These are phyloP conservation scores for Nymphalis io DNA, from an alignment of 1,140 invertebrate genomes.

Conservation along the genomic window DNA sequence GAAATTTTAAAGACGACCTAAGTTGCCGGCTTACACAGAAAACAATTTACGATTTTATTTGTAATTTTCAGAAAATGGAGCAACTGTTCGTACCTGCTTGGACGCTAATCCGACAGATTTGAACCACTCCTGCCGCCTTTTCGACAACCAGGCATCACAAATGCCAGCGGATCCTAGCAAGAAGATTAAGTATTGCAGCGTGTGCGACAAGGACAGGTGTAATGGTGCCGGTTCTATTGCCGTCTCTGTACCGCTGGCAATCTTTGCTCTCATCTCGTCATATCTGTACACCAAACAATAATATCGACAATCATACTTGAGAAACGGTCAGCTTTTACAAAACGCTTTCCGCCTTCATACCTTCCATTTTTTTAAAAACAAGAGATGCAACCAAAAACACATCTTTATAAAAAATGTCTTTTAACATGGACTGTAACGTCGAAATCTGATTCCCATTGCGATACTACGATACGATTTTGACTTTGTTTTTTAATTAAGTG, in stretches of 20 bases:
- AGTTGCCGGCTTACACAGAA: not conserved
- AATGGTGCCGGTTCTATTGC: constrained; percentile 81
- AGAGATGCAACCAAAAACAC: not conserved
- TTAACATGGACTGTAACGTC: too few species aligned
- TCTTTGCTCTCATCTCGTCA: constrained; percentile 58
- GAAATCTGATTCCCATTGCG: too few species aligned
- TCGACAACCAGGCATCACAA: constrained; percentile 49
- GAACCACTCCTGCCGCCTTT: constrained; percentile 59
- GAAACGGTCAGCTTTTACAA: constrained; percentile 17
- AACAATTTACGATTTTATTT: not conserved
- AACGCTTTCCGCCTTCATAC: constrained; percentile 7
- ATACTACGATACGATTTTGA: too few species aligned
- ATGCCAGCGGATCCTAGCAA: constrained; percentile 45
- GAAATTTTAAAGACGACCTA: too few species aligned
- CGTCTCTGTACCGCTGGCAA: constrained; percentile 66
- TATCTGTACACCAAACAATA: constrained; percentile 68
- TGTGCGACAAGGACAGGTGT: constrained; percentile 77
- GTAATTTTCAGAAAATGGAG: constrained; percentile 59
- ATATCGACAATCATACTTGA: constrained; percentile 29
- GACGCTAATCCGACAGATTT: constrained; percentile 66
- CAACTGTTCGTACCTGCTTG: constrained; percentile 65
- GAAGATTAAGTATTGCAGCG: constrained; percentile 67
- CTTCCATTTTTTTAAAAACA: not conserved
- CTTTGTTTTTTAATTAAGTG: too few species aligned
- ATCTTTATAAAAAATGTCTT: too few species aligned